Percentiles rank a stretch among this genome's conserved stretches.
Evolutionary conservation across 2,797 vertebrate genomes (phyloP).

Genomic region (Pampus argenteus): DNA sequence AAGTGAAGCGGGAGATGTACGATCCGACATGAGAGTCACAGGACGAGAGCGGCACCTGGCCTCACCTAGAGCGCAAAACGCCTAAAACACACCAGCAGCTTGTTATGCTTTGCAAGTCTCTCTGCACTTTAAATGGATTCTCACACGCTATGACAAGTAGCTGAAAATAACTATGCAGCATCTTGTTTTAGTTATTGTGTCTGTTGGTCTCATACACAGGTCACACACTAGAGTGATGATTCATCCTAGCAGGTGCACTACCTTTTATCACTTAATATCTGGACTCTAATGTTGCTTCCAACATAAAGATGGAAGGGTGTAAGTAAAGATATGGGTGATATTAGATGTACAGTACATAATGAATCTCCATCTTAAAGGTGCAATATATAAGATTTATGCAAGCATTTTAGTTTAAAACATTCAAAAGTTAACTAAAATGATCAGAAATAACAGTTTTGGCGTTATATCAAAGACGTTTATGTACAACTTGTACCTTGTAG

Average conservation of each 20-base stretch:
- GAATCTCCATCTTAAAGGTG: neutral
- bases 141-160: slow-evolving; percentile 11
- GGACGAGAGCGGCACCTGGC: slow-evolving; percentile 44
- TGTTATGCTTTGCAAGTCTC: slow-evolving; percentile 21
- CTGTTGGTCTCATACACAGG: neutral
- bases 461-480: no score
- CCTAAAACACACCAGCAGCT: slow-evolving; percentile 31
- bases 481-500: no score
- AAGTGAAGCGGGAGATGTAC: slow-evolving; percentile 56
- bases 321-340: neutral
- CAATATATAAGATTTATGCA: no score
- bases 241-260: neutral
- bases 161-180: slow-evolving; percentile 6
- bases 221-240: slow-evolving; percentile 8
- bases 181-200: slow-evolving; percentile 11
- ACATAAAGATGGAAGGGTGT: neutral
- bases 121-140: slow-evolving; percentile 20
- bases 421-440: no score
- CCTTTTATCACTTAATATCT: neutral
- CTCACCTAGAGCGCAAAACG: slow-evolving; percentile 19
- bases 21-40: slow-evolving; percentile 44
- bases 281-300: neutral
- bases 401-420: no score
- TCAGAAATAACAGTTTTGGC: no score
- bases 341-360: neutral